Base-by-base conservation (phyloP, 2,797 vertebrate genomes). In the Acestrorhynchus altus region DNA sequence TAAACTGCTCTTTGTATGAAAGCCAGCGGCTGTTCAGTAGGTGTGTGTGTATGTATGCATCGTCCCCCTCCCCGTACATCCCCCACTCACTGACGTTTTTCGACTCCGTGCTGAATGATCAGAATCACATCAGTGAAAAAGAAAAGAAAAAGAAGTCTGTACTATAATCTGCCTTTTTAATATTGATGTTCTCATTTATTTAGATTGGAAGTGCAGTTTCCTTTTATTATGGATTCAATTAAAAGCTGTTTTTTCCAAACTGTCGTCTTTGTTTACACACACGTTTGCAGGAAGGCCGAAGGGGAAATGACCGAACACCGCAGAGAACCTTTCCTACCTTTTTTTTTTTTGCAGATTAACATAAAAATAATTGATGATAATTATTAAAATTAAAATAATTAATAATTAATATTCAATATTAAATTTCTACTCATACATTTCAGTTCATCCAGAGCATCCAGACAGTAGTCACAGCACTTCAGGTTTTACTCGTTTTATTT, bases 181-280 rank as follows among this genome's bases (percentile, higher is more conserved):
- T 78, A 84, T 57, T 54, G 22, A 65, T 63, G 22, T 82, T 77
- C 67, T 68, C 77, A 80, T 75, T 84, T 81, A 76, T 82, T 84
- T 82, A 26, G 71, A 78, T 61, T 78, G 78, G 78, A 84, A 77
- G 65, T 80, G 67, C 81, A 56, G 78, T 84, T 84, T 83, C 81
- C 70, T 84, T 84, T 84, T 84, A 84, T 64, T 78, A 81, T 83
- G 57, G 52, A 84, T 83, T 83, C 61, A 71, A 84, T 84, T 84
- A 84, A 84, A 84, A 78, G 81, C 81, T 80, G 81, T 79, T 84
- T 84, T 84, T 84, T 81, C 78, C 79, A 81, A 54, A 59, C 20
- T 42, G 69, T 35, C 15, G 10, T 68, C 67, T 56, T 52, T 73
- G 73, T 68, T 60, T 80, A 22, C 69, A 10, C 31, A 13, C 26